Base-by-base conservation (phyloP, 2,888 invertebrate genomes). In the Acheta domesticus region DNA sequence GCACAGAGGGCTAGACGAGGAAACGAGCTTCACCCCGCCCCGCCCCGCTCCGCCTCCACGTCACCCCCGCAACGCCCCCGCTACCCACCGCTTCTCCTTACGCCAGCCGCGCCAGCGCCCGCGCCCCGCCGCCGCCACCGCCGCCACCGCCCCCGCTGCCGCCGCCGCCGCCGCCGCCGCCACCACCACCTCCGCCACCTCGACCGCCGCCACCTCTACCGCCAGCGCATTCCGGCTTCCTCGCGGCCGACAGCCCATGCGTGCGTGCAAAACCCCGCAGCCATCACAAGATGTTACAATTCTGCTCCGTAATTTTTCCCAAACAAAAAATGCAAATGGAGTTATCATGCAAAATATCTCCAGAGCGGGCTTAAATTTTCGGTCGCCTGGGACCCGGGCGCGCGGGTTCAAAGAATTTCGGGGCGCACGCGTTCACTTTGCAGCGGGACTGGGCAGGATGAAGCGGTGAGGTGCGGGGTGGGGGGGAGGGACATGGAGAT, bases 201-300 rank as follows among this genome's bases (percentile, higher is more conserved):
- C n/a, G 12, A 36, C 36, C 36, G 36, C 62, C n/a, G 16, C 62
- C 4, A 14, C 14, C 62, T n/a, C 16, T 5, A 19, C 62, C 62
- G n/a, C 62, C n/a, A 14, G 62, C 62, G 14, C 62, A 19, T 62
- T 62, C 62, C 62, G 62, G 16, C 62, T 19, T 62, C 62, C 62
- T 62, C 62, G 62, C 62, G 62, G 14, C 62, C 16, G 62, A 62
- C 62, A 62, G 62, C 14, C 62, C 62, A 62, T 62, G 62, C 62
- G 62, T 62, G 62, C 62, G 62, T 62, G n/a, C 62, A 62, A 62
- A 19, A 62, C 62, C 62, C 62, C 62, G 62, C 62, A 62, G 62
- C 62, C 62, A 62, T 62, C 62, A 62, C 62, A 62, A 62, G 62
- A 62, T 62, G 62, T 62, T 62, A 62, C 62, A 62, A 62, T 62